phyloP scores from a whole-genome alignment of 2,888 invertebrate genomes.

The Drosophila bunnanda region DNA sequence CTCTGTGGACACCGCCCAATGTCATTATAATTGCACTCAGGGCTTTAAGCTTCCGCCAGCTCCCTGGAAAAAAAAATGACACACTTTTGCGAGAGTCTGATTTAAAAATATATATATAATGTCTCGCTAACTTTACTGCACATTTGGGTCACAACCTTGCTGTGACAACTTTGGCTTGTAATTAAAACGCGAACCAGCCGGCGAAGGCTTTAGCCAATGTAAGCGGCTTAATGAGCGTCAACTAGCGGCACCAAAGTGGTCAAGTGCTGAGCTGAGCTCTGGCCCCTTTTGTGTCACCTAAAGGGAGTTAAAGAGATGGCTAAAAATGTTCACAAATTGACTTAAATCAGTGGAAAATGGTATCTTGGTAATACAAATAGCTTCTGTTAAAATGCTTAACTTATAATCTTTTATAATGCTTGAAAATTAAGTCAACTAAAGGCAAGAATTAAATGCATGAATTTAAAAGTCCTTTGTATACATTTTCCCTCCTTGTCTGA shows the following conservation, averaged over 20 bases:
- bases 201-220: slow-evolving; percentile 34
- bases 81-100: slow-evolving; percentile 44
- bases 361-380: background rate
- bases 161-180: slow-evolving; percentile 45
- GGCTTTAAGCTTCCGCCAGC: slow-evolving; percentile 34
- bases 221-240: slow-evolving; percentile 51
- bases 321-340: background rate
- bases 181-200: slow-evolving; percentile 33
- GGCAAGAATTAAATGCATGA: background rate
- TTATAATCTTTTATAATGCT: background rate
- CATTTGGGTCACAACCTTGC: slow-evolving; percentile 55
- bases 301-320: slow-evolving; percentile 48
- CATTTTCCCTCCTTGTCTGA: background rate
- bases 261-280: slow-evolving; percentile 27
- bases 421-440: background rate
- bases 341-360: background rate
- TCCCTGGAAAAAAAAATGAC: background rate
- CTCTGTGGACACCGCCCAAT: slow-evolving; percentile 19
- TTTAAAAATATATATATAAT: slow-evolving; percentile 14
- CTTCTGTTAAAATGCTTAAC: background rate
- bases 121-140: slow-evolving; percentile 29
- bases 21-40: slow-evolving; percentile 38
- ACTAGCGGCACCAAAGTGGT: slow-evolving; percentile 41
- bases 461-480: background rate
- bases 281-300: slow-evolving; percentile 11